Evolutionary conservation across 2,888 invertebrate species (phyloP), one percentile per base, ranked within the genome.

Genomic region (Netelia virgata): DNA sequence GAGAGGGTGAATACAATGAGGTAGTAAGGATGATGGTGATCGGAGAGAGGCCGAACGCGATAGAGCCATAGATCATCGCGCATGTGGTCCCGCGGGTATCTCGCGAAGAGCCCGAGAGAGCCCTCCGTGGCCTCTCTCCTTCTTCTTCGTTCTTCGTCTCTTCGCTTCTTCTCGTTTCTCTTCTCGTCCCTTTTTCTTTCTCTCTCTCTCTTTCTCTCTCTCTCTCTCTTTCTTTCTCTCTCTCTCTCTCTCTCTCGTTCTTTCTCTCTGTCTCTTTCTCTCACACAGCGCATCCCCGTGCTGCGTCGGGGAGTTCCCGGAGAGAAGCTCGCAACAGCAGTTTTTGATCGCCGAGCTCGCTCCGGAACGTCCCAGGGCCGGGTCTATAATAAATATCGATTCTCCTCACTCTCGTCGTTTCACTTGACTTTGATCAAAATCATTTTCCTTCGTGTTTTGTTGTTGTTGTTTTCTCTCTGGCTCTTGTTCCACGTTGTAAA

Each of bases 41-140:
- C 91, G 90, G 89, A 90, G 89, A 57, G 82, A 90, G 88, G 88
- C 88, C 87, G 90, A 89, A 89, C 89, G 91, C 91, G 92, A 91
- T 91, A 91, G 92, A 91, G 91, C 91, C 92, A 92, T 91, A 91
- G 91, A 91, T 91, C 91, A 92, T 91, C 90, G 82, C 85, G 89
- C 89, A 85, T 87, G 84, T 88, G 90, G 89, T 83, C 90, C 88
- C 83, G 84, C 81, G 80, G 77, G 68, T 66, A 11, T 79, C 72
- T 66, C 55, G 55, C 66, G 57, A 66, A 72, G 72, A 73, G 57
- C 55, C 43, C 82, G 43, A 82, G 66, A 57, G 10, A 70, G 69
- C 78, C 64, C 78, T 74, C 74, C 68, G 16, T 69, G 50, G 64
- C 68, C 79, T 69, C 53, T 68, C 16, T 74, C 10, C 50, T 64